Base-by-base conservation (phyloP, 2,888 invertebrate genomes). In the Formica aserva region DNA sequence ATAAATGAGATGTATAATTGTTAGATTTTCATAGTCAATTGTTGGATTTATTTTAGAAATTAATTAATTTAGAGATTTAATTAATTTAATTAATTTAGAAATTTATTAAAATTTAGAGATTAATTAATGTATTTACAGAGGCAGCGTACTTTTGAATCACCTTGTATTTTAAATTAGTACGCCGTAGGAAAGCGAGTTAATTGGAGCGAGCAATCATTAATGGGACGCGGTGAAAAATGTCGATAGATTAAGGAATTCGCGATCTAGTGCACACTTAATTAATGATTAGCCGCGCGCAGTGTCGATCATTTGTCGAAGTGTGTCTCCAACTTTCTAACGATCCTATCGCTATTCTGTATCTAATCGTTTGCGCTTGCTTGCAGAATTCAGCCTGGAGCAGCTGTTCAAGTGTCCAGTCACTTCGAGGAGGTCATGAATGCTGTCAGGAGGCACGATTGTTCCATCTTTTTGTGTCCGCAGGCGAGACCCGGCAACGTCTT, bases 401-500 rank as follows among this genome's bases (percentile, higher is more conserved):
- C 95, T 29, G 94, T 95, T 11, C 95, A 96, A 48, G 97, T 97
- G 87, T 96, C 97, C 15, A 95, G 96, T 90, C 97, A 97, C 93
- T 96, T 97, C 84, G 96, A 96, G 69, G 97, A 97, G 94, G 97
- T 97, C 75, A 97, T 97, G 97, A 96, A 96, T 15, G 97, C 97
- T 84, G 96, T 97, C 89, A 96, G 96, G 89, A 96, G 95, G 93
- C 96, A 96, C 95, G 96, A 97, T 94, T 97, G 97, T 94, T 95
- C 95, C 65, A 95, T 96, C 91, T 97, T 97, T 95, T 93, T 94
- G 82, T 97, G 97, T 93, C 94, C 92, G 45, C 94, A 94, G 87
- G 94, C 87, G 83, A 94, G 90, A 90, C 92, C 92, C 22, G 89
- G 90, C 35, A 93, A 92, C 74, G 87, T 93, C 72, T 93, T 93